These are phyloP conservation scores for Hycleus cichorii DNA, from an alignment of 1,140 invertebrate genomes.

Conservation along the genomic window DNA sequence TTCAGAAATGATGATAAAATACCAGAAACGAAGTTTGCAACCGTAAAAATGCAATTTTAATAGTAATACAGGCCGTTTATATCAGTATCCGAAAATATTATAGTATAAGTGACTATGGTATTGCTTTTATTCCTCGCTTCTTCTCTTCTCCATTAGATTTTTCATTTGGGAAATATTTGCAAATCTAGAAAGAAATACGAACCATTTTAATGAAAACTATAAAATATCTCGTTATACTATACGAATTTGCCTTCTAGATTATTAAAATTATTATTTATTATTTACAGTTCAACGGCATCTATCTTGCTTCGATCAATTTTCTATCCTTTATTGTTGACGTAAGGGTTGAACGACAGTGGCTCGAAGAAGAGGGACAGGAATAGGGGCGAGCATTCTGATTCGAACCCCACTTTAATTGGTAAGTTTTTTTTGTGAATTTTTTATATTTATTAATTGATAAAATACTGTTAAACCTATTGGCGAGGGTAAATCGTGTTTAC, in stretches of 20 bases:
- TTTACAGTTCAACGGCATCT: constrained; percentile 17
- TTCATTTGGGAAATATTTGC: constrained; percentile 19
- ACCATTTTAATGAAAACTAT: constrained; percentile 25
- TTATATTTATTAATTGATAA: not conserved
- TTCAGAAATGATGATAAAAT: constrained; percentile 30
- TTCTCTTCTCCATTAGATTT: constrained; percentile 20
- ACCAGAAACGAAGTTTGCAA: constrained; percentile 29
- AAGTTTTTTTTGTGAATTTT: constrained; percentile 3
- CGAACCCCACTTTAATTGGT: constrained; percentile 1
- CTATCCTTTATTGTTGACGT: constrained; percentile 3
- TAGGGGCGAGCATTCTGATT: constrained; percentile 4
- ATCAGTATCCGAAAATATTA: constrained; percentile 11
- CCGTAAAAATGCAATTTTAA: constrained; percentile 31
- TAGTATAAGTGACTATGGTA: not conserved
- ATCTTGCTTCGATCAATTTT: not conserved
- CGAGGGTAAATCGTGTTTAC: too few relatives aligned
- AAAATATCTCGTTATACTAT: constrained; percentile 18
- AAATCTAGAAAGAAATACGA: constrained; percentile 17
- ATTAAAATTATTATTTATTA: constrained; percentile 23
- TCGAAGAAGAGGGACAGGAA: constrained; percentile 9
- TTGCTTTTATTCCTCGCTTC: too few relatives aligned
- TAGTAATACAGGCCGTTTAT: constrained; percentile 23
- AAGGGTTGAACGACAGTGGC: constrained; percentile 3
- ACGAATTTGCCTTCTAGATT: constrained; percentile 17
- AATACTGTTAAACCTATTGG: too few relatives aligned